Evolutionary conservation across 2,113 vertebrate genomes (phyloP), one percentile per base, ranked within the genome.

Genomic region (Fregetta grallaria): DNA sequence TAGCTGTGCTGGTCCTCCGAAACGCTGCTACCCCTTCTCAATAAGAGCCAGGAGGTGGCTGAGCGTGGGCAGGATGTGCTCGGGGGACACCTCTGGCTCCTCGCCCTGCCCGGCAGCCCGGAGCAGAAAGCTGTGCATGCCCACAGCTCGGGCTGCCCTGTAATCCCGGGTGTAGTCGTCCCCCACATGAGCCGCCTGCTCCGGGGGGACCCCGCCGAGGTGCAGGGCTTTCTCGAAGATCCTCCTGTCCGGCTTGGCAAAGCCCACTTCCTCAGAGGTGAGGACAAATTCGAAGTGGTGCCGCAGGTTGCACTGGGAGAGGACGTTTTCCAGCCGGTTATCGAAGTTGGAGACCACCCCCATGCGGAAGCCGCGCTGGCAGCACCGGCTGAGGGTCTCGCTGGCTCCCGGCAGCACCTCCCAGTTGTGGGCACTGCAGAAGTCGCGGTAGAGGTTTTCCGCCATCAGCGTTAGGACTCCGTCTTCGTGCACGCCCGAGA

Each of bases 301-400:
- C 68, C 97, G 96, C 45, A 99, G 98, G 63, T 94, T 89, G 79
- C 99, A 98, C 26, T 66, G 97, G 3, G 6, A 75, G 55, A 99
- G 97, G 72, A 99, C 96, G 19, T 40, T 90, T 86, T 99, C 98
- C 29, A 99, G 97, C 12, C 99, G 98, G 11, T 5, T 94, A 84
- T 99, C 99, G 14, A 99, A 99, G 97, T 99, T 99, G 87, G 99
- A 99, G 29, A 99, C 90, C 4, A 99, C 98, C 0, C 98, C 99
- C 91, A 99, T 98, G 77, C 78, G 97, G 83, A 99, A 96, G 23
- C 99, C 99, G 3, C 97, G 97, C 75, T 97, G 90, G 22, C 92
- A 88, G 77, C 99, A 99, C 22, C 7, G 96, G 71, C 93, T 92
- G 63, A 99, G 97, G 29, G 98, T 97, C 55, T 95, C 95, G 30